Conservation (phyloP, 2,113 vertebrate species). For the Barbus barbus region DNA sequence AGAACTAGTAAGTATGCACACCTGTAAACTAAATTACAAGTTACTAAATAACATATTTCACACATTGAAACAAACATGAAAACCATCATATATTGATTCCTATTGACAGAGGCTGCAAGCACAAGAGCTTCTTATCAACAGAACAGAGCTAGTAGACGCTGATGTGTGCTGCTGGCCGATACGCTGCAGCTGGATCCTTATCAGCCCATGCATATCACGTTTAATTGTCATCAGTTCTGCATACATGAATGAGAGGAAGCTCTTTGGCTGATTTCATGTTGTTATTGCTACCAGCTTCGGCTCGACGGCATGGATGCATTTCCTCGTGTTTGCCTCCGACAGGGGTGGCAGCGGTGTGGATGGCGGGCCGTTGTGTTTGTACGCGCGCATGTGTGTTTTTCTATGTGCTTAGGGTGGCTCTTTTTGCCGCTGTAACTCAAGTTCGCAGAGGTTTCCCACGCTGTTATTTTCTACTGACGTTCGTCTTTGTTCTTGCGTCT, state of each 20-base stretch:
- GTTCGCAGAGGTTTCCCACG: conserved; percentile 90
- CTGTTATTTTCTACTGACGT: conserved; percentile 89
- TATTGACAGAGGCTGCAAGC: background rate
- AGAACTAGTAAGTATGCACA: background rate
- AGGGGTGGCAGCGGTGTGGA: conserved; percentile 42
- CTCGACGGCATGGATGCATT: conserved; percentile 59
- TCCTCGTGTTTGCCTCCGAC: conserved; percentile 33
- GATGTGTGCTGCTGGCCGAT: conserved; percentile 43
- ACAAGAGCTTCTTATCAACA: conserved; percentile 13
- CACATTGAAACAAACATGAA: background rate
- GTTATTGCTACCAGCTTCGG: conserved; percentile 64
- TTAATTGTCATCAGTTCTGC: conserved; percentile 63
- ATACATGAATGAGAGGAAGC: conserved; percentile 79
- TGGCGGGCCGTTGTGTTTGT: conserved; percentile 44
- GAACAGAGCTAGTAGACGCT: conserved; percentile 3
- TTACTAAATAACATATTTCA: background rate
- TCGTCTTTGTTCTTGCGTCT: conserved; percentile 87
- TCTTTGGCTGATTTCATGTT: conserved; percentile 76
- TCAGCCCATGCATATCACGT: conserved; percentile 61
- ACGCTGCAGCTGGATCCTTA: conserved; percentile 60
- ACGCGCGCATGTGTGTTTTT: conserved; percentile 62
- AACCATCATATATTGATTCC: background rate
- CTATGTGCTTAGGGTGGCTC: conserved; percentile 53
- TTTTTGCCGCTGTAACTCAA: conserved; percentile 79
- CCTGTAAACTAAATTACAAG: background rate